Evolutionary conservation across 1,140 invertebrate species (phyloP).

Genomic region (Eciton burchellii): DNA sequence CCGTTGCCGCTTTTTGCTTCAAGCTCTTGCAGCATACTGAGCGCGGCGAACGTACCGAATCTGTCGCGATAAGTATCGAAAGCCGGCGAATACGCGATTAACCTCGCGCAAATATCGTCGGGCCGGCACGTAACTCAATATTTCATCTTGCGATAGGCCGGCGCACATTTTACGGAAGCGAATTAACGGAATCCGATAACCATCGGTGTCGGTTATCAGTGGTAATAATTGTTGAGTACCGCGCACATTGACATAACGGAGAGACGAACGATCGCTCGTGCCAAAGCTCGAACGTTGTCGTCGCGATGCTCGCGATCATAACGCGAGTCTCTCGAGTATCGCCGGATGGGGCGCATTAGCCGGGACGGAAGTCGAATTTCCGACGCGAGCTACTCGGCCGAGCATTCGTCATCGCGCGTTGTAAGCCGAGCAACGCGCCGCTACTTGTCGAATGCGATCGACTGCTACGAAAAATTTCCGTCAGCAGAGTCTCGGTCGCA

Average conservation of each 20-base stretch:
- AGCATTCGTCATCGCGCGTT: slow-evolving; percentile 72
- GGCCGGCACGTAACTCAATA: slow-evolving; percentile 13
- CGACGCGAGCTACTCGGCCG: slow-evolving; percentile 77
- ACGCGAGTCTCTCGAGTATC: slow-evolving; percentile 55
- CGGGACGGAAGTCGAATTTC: slow-evolving; percentile 78
- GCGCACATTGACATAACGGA: not conserved
- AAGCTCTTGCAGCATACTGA: not conserved
- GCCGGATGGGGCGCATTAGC: slow-evolving; percentile 76
- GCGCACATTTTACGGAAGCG: not conserved
- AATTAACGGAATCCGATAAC: not conserved
- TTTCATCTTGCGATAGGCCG: slow-evolving; percentile 23
- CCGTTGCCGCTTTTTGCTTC: not conserved
- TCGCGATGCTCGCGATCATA: not conserved
- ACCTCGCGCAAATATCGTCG: slow-evolving; percentile 13
- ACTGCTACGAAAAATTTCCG: slow-evolving; percentile 1
- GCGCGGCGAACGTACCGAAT: slow-evolving; percentile 2
- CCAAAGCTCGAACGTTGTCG: slow-evolving; percentile 6
- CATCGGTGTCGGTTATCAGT: not conserved
- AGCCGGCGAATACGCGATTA: slow-evolving; percentile 30
- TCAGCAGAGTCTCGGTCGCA: slow-evolving; percentile 7
- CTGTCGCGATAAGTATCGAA: slow-evolving; percentile 24
- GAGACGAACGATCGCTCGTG: not conserved
- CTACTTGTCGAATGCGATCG: slow-evolving; percentile 24
- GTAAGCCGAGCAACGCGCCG: slow-evolving; percentile 60
- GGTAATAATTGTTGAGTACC: not conserved